phyloP scores from a whole-genome alignment of 2,888 invertebrate species.

The Drosophila barbarae region DNA sequence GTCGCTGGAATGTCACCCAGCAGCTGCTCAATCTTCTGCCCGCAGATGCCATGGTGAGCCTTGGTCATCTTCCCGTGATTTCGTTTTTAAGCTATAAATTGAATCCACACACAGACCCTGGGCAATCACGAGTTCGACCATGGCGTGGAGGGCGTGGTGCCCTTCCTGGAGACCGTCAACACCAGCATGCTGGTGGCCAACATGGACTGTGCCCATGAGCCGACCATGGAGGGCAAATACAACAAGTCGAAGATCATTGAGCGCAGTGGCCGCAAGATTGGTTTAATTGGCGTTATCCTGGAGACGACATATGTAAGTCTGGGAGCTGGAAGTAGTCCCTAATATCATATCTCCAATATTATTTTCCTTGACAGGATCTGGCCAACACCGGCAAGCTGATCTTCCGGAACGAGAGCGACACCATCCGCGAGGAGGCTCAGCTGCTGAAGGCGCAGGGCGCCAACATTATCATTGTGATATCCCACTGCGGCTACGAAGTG shows the following conservation, averaged over 20 bases:
- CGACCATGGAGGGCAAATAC: constrained; percentile 83
- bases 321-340: background rate
- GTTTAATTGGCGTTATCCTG: constrained; percentile 88
- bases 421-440: constrained; percentile 85
- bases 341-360: too few relatives aligned
- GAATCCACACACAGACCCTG: constrained; percentile 82
- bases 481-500: constrained; percentile 88
- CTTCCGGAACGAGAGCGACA: constrained; percentile 85
- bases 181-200: constrained; percentile 87
- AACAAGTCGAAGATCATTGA: constrained; percentile 84
- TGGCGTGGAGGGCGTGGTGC: constrained; percentile 85
- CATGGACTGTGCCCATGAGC: constrained; percentile 86
- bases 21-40: constrained; percentile 87
- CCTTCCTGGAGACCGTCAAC: constrained; percentile 84
- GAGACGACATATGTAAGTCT: constrained; percentile 83
- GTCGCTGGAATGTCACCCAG: constrained; percentile 87
- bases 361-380: constrained; percentile 81
- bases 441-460: constrained; percentile 83
- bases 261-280: constrained; percentile 84
- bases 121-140: constrained; percentile 95
- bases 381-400: constrained; percentile 84
- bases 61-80: background rate
- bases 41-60: constrained; percentile 86
- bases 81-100: background rate
- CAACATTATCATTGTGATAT: constrained; percentile 90